phyloP scores from a whole-genome alignment of 2,888 invertebrate genomes.

The Ectobius pallidus region DNA sequence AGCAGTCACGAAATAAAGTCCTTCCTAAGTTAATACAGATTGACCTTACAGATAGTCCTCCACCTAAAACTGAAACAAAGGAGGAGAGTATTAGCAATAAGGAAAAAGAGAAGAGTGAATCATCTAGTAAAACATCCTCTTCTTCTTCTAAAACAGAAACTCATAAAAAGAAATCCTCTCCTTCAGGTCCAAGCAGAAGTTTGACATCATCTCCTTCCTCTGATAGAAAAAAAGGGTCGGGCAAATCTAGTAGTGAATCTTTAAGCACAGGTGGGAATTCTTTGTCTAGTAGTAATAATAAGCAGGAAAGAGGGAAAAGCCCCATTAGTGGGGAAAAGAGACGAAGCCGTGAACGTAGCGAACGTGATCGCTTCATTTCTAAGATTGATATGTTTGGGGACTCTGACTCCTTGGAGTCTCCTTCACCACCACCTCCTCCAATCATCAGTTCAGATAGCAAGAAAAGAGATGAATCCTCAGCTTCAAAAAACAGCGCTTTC shows the following conservation, averaged over 20 bases:
- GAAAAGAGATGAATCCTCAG: conserved; percentile 24
- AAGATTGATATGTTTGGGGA: conserved; percentile 12
- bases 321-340: conserved; percentile 15
- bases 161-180: conserved; percentile 27
- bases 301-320: conserved; percentile 12
- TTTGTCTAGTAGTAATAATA: background rate
- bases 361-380: background rate
- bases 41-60: conserved; percentile 35
- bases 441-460: conserved; percentile 34
- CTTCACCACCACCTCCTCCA: conserved; percentile 43
- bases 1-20: conserved; percentile 46
- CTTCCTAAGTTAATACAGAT: conserved; percentile 43
- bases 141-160: conserved; percentile 22
- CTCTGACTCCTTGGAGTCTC: conserved; percentile 34
- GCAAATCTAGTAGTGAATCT: background rate
- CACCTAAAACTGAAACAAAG: conserved; percentile 32
- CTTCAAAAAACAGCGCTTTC: conserved; percentile 46
- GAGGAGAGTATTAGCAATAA: conserved; percentile 15
- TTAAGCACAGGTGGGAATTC: conserved; percentile 5
- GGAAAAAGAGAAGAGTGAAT: conserved; percentile 22
- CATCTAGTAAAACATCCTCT: conserved; percentile 14
- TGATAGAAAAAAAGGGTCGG: conserved; percentile 33
- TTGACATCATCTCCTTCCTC: background rate
- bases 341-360: background rate
- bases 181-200: conserved; percentile 1